These are phyloP conservation scores for Camptogramma bilineatum DNA, from an alignment of 2,888 invertebrate genomes.

Conservation along the genomic window DNA sequence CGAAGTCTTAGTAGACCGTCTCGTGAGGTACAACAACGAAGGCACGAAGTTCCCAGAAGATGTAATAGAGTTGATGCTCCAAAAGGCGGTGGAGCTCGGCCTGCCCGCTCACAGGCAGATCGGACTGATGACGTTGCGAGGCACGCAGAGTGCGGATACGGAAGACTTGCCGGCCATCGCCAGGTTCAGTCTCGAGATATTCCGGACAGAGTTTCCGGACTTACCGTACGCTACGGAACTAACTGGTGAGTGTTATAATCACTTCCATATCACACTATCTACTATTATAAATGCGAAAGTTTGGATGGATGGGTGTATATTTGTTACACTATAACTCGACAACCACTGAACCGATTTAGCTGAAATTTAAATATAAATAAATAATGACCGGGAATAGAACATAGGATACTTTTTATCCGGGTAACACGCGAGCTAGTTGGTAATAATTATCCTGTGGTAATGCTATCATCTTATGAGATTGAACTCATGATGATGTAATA, in stretches of 20 bases:
- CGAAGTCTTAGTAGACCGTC: conserved; percentile 55
- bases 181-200: conserved; percentile 58
- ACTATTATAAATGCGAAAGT: too few relatives aligned
- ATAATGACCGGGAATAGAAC: too few relatives aligned
- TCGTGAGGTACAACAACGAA: conserved; percentile 67
- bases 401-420: too few relatives aligned
- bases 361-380: too few relatives aligned
- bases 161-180: conserved; percentile 61
- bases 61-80: conserved; percentile 54
- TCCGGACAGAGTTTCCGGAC: conserved; percentile 64
- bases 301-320: too few relatives aligned
- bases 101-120: conserved; percentile 68
- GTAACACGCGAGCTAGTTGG: too few relatives aligned
- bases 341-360: too few relatives aligned
- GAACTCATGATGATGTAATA: too few relatives aligned
- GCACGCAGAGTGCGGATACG: conserved; percentile 42
- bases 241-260: conserved; percentile 54
- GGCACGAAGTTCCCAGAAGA: conserved; percentile 63
- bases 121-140: conserved; percentile 60
- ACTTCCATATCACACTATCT: too few relatives aligned
- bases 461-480: too few relatives aligned
- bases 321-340: too few relatives aligned
- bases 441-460: too few relatives aligned
- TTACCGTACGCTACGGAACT: conserved; percentile 50
- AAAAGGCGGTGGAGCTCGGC: conserved; percentile 48